Base-by-base conservation (phyloP, 2,797 vertebrate genomes). In the Squalus acanthias region DNA sequence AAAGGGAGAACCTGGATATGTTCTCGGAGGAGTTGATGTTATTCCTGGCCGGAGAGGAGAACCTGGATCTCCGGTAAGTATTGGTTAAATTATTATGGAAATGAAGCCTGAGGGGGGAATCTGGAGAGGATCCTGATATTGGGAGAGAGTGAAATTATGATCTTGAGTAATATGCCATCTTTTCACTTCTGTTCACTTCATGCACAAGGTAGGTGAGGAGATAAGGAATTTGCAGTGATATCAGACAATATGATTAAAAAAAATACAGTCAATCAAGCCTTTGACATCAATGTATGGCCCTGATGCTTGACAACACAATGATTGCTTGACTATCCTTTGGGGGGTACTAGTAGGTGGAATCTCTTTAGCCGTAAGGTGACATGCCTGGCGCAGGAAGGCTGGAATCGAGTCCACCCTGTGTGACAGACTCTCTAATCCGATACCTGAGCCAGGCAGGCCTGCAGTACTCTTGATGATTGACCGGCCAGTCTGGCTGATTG, bases 1-100 rank as follows among this genome's bases (percentile, higher is more conserved):
- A 22, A 96, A 99, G 99, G 99, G 99, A 1, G 98, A 99, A 74
- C 98, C 99, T 1, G 99, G 99, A 24, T 99, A 99, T 5, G 98
- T 98, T 0, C 97, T 99, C 9, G 98, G 98, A 96, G 98, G 98
- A 33, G 96, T 98, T 3, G 98, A 99, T 65, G 97, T 98, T 92
- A 97, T 98, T 96, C 98, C 98, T 0, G 98, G 98, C 13, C 97
- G 96, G 96, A 98, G 98, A 96, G 98, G 98, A 96, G 98, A 98
- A 96, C 98, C 98, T 1, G 99, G 99, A 9, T 98, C 98, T 1
- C 97, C 98, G 22, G 99, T 99, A 96, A 98, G 98, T 98, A 96
- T n/a, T 76, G 50, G 46, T 74, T 95, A 70, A 70, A 17, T 29
- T 53, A 72, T 39, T 2, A 57, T 7, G 24, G 3, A 95, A 50